Evolutionary conservation across 2,113 vertebrate genomes (phyloP).

Genomic region (Onychorhynchus coronatus): DNA sequence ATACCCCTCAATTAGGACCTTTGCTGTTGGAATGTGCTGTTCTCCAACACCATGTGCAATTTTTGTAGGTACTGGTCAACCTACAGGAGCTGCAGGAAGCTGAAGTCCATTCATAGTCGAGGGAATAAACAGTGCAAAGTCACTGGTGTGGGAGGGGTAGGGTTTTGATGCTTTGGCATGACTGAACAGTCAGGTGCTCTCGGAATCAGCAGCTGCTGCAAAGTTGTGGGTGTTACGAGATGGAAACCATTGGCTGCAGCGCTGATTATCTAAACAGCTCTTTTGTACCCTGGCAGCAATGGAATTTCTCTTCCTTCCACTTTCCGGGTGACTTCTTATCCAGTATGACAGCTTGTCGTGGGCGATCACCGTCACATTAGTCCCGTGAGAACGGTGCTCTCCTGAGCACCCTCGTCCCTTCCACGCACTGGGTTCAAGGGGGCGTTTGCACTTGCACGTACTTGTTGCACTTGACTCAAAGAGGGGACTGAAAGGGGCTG

Average conservation of each 20-base stretch:
- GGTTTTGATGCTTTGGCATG: background rate
- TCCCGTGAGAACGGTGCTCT: background rate
- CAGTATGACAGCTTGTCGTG: constrained; percentile 82
- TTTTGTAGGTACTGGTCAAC: background rate
- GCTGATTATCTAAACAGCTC: constrained; percentile 61
- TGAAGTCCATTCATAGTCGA: background rate
- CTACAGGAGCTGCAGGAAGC: background rate
- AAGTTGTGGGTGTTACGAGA: constrained; percentile 40
- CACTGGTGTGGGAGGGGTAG: background rate
- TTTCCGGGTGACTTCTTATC: constrained; percentile 79
- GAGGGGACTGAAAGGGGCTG: background rate
- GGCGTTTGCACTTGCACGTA: background rate
- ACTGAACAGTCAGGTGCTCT: constrained; percentile 32
- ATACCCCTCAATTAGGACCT: rapidly evolving
- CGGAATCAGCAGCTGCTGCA: constrained; percentile 45
- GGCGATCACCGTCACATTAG: constrained; percentile 71
- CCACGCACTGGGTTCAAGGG: background rate
- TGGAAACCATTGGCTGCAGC: constrained; percentile 54
- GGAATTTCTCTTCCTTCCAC: constrained; percentile 74
- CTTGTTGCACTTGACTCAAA: background rate
- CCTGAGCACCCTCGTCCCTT: background rate
- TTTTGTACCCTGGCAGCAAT: constrained; percentile 44
- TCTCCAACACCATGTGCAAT: background rate
- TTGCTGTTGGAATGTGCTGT: background rate
- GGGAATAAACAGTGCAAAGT: background rate